Evolutionary conservation across 2,113 vertebrate species (phyloP), one percentile per base, ranked within the genome.

Genomic region (Heterotis niloticus): DNA sequence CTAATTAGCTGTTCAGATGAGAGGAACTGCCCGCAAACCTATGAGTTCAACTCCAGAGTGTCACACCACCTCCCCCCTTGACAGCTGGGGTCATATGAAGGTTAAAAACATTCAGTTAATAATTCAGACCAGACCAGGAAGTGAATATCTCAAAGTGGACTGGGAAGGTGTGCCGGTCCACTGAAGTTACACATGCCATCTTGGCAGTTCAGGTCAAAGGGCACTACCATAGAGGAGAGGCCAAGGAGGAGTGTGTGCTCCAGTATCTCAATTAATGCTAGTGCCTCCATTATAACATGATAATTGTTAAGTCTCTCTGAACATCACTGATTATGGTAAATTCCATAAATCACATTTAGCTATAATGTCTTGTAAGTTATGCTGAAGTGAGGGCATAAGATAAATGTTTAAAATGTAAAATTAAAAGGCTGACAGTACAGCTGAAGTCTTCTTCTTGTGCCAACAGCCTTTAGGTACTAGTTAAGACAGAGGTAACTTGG

Each of bases 81-180:
- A 69, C 1, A 44, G 29, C 68, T 13, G 9, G 26, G 81, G 80
- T 83, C 82, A 79, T 64, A 79, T 75, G 81, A 77, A 71, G 77
- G 83, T 89, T 82, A 85, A 88, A 85, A 88, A 85, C 80, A 72
- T 64, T 66, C 57, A 59, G 86, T 87, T 80, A 28, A 81, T 82
- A 82, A 88, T 79, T 76, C 26, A 83, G 60, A 64, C 65, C 74
- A 71, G 82, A 83, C 82, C 83, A 79, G 18, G 2, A 44, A 12
- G 70, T 44, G 11, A 54, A 72, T 51, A 24, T 18, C 70, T 14
- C 82, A 78, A 79, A 54, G 76, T 66, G 59, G 9, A 52, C 75
- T 68, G 70, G 75, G 59, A 2, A 1, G 76, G 80, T 69, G 66
- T 64, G 76, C 64, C 60, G 81, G 86, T 81, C 82, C 51, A 52